Conservation (phyloP, 2,797 vertebrate genomes). For the Menidia menidia region DNA sequence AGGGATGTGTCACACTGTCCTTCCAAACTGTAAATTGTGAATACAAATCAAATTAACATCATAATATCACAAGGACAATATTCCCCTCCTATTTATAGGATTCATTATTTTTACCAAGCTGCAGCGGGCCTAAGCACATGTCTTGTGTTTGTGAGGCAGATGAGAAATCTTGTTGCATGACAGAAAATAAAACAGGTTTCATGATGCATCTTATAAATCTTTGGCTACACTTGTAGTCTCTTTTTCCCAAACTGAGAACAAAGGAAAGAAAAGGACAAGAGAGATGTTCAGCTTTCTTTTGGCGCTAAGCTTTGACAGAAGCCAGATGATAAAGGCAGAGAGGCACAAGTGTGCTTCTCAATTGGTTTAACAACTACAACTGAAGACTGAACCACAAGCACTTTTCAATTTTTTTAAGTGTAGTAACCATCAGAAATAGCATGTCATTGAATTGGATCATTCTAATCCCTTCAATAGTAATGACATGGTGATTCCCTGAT, state of each 20-base stretch:
- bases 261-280: conserved; percentile 49
- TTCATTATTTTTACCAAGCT: conserved; percentile 39
- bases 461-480: conserved; percentile 37
- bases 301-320: conserved; percentile 37
- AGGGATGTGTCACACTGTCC: conserved; percentile 57
- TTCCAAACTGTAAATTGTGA: conserved; percentile 55
- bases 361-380: conserved; percentile 9
- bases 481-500: conserved; percentile 44
- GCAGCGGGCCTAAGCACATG: conserved; percentile 28
- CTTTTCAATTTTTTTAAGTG: conserved; percentile 24
- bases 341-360: conserved; percentile 33
- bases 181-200: conserved; percentile 13
- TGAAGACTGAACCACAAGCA: conserved; percentile 27
- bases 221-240: conserved; percentile 20
- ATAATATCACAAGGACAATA: conserved; percentile 63
- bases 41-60: conserved; percentile 72
- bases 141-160: conserved; percentile 36
- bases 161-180: conserved; percentile 18
- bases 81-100: conserved; percentile 49
- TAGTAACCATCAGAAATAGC: conserved; percentile 41
- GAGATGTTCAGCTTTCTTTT: conserved; percentile 39
- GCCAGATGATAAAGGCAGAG: conserved; percentile 23
- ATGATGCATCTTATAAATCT: conserved; percentile 31
- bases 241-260: conserved; percentile 24
- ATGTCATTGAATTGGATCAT: conserved; percentile 31